Base-by-base conservation (phyloP, 2,797 vertebrate species). In the Melanotaenia trifasciata region DNA sequence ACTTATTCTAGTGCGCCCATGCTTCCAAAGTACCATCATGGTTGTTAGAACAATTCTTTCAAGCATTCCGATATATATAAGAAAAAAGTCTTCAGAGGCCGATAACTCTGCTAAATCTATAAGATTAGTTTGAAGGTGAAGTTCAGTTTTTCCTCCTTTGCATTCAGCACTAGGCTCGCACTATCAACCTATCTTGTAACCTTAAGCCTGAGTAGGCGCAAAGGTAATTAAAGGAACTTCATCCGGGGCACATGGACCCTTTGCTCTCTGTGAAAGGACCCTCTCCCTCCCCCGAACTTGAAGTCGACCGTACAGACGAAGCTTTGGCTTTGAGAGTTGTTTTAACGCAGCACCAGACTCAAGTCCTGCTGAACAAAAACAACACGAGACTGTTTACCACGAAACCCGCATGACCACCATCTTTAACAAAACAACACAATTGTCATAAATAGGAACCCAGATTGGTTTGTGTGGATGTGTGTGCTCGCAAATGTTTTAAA, bases 231-330 rank as follows among this genome's bases (percentile, higher is more conserved):
- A 79, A 81, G 59, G 78, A 92, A 88, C 82, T 92, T 80, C 91
- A 93, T 93, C 92, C 92, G 89, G 91, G 90, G 83, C 84, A 91
- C 65, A 56, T n/a, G 71, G 81, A 84, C 75, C 84, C 80, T 89
- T 79, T 86, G 84, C 84, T 84, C 83, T 88, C 68, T 80, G 80
- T 61, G 63, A 84, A 87, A 63, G 58, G 78, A 80, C 79, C 76
- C 78, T 87, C 81, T 91, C 89, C 91, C 93, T 93, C 90, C 93
- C 90, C 92, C 93, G 94, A 95, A 94, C 94, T 95, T 95, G 94
- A 95, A 95, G 88, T 95, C 93, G 89, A 94, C 92, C 92, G 89
- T 86, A 85, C 74, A 92, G 86, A 91, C 91, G 91, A 93, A 92
- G 89, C 89, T 91, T 92, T 91, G 90, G 90, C 90, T 90, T 92